Conservation (phyloP, 2,888 invertebrate species). For the Rhagonycha lutea region DNA sequence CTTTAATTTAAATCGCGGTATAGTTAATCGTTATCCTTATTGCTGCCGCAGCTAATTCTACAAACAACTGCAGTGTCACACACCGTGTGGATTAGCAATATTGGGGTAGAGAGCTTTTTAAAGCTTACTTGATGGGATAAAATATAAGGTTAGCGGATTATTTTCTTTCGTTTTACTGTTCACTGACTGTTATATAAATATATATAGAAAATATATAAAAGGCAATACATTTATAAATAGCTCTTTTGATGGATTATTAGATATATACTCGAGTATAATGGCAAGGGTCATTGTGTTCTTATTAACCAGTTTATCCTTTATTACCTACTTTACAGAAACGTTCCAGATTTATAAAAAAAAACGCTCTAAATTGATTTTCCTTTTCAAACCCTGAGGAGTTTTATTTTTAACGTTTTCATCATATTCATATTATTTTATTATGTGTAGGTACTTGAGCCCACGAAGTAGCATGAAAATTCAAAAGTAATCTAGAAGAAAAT, state of each 20-base stretch:
- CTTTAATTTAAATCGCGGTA: conserved; percentile 12
- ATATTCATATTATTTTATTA: not conserved
- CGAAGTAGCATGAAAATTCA: not conserved
- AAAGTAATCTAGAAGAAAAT: not conserved
- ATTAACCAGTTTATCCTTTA: not conserved
- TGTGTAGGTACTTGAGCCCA: not conserved
- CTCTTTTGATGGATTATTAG: conserved; percentile 7
- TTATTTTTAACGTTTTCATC: not conserved
- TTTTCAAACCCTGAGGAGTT: not conserved
- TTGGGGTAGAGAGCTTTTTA: conserved; percentile 30
- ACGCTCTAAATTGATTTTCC: not conserved
- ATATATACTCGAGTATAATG: not conserved
- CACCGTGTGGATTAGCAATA: conserved; percentile 28
- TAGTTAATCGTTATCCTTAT: conserved; percentile 19
- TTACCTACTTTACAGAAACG: not conserved
- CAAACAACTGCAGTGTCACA: conserved; percentile 30
- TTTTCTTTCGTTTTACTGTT: conserved; percentile 28
- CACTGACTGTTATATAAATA: conserved; percentile 21
- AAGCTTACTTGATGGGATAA: conserved; percentile 30
- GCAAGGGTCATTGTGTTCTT: not conserved
- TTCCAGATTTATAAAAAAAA: not conserved
- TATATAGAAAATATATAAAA: not conserved
- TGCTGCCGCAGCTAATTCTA: conserved; percentile 24
- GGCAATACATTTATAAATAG: conserved; percentile 26
- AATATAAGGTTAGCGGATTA: conserved; percentile 31